Base-by-base conservation (phyloP, 2,888 invertebrate species). In the Leucophenga maculata region DNA sequence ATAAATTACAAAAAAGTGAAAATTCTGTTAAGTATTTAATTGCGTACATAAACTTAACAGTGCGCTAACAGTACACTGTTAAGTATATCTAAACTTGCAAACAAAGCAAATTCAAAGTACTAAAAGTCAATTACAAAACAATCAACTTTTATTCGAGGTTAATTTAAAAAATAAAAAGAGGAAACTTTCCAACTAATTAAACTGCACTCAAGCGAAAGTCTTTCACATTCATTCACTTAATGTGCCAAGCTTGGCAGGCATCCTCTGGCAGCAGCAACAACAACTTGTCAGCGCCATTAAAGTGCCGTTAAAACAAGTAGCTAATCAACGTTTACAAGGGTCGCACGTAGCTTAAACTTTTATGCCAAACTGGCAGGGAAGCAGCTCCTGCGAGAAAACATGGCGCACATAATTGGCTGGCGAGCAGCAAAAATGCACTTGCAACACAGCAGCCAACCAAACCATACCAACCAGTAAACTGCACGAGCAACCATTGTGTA, bases 271-370 rank as follows among this genome's bases (percentile, higher is more conserved):
- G n/a, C n/a, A n/a, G 52, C 50, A 54, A 65, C 39, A 48, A 52
- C 14, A 77, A 26, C 14, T 74, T 73, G 72, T 68, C 69, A 71
- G 72, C 77, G 68, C 72, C 60, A 75, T 70, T 70, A 68, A 70
- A 70, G 69, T 71, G 44, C 14, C 64, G 69, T 71, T 71, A 71
- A 69, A 69, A 60, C 65, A 59, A 76, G 79, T 75, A 74, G 80
- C 82, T 82, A 82, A 81, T 84, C 84, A 79, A 77, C 74, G 73
- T 72, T 72, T 72, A 78, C 79, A 78, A 79, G 79, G 78, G 84
- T 78, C 72, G 71, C 69, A n/a, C 71, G 77, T 31, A 59, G 62
- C 70, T 60, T 78, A 74, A 77, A 77, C 78, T 78, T 72, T 60
- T 78, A 72, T 62, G 39, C 72, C 72, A 54, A 70, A 64, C 39